phyloP scores from a whole-genome alignment of 2,113 vertebrate species.

The Chauna torquata region DNA sequence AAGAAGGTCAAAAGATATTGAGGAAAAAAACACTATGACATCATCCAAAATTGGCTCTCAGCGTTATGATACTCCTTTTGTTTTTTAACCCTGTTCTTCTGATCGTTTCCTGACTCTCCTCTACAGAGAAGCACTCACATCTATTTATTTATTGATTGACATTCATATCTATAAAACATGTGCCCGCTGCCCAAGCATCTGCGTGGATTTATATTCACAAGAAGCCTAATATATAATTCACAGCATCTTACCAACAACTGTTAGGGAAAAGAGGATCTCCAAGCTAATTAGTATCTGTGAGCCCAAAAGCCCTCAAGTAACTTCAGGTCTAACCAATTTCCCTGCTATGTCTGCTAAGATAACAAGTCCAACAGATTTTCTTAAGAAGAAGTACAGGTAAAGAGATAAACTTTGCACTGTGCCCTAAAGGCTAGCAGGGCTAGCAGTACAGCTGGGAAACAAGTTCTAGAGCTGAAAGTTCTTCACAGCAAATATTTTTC shows the following conservation, averaged over 20 bases:
- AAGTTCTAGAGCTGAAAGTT: not conserved
- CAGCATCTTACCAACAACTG: not conserved
- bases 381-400: not conserved
- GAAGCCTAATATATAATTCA: slow-evolving; percentile 19
- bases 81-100: not conserved
- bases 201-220: not conserved
- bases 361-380: not conserved
- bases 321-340: not conserved
- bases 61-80: not conserved
- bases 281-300: not conserved
- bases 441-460: not conserved
- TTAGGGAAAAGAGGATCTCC: slow-evolving; percentile 1
- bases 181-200: not conserved
- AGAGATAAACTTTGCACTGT: not conserved
- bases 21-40: not conserved
- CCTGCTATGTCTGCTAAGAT: not conserved
- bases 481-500: not conserved
- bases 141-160: slow-evolving; percentile 16
- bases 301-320: not conserved
- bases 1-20: not conserved
- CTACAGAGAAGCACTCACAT: not conserved
- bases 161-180: slow-evolving; percentile 10
- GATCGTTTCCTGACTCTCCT: not conserved
- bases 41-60: not conserved
- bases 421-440: not conserved